Evolutionary conservation across 2,113 vertebrate genomes (phyloP), one percentile per base, ranked within the genome.

Genomic region (Solea solea): DNA sequence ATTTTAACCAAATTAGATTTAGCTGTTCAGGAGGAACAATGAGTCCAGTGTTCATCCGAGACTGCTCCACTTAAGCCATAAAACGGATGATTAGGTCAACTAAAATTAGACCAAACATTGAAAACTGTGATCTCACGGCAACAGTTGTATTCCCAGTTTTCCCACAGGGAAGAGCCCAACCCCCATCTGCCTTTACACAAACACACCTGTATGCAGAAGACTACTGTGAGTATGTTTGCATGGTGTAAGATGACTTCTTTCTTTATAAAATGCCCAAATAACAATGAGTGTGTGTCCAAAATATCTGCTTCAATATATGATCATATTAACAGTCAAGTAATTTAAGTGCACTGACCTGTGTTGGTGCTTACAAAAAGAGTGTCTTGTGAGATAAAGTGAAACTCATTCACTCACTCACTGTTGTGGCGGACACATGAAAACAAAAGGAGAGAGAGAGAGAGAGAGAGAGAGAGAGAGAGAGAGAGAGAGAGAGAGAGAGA

Each of bases 51-150:
- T 15, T 9, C 68, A 69, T 77, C 50, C 28, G 67, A 63, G 52
- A 56, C 64, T 77, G 83, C 57, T 84, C 81, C 76, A 84, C 57
- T 81, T 89, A 67, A 40, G 55, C 56, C 57, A 64, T 70, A 64
- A 82, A 78, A 81, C 15, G 13, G 60, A 80, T 71, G 68, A 86
- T 83, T 72, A 69, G 74, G 73, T 25, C n/a, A 71, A 81, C 81
- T 87, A 86, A 87, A 88, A 80, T 83, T 86, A 90, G 82, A 81
- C n/a, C 70, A 51, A 44, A 66, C 54, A 64, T 68, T 60, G 53
- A 71, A 69, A 70, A 71, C 71, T 46, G 55, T 10, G 16, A 62
- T 82, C 84, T 72, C 69, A 74, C 4, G 6, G 6, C 21, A 65
- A 50, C 53, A 50, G 9, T 45, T 76, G 45, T 50, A 53, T 71